phyloP scores from a whole-genome alignment of 2,888 invertebrate species.

The Eudasyphora cyanicolor region DNA sequence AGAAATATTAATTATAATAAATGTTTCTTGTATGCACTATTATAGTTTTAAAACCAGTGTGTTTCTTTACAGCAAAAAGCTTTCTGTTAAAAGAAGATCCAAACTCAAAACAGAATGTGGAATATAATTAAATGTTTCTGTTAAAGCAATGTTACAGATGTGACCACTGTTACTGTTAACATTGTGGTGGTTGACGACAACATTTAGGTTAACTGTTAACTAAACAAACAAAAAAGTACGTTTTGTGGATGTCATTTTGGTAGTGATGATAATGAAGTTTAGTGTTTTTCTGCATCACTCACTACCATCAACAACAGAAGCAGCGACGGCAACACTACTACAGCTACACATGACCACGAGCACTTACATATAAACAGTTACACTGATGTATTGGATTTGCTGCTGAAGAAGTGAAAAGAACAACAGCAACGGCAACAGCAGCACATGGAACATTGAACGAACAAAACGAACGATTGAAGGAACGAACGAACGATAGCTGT shows the following conservation, averaged over 20 bases:
- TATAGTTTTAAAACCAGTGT: slow-evolving; percentile 44
- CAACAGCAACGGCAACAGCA: background rate
- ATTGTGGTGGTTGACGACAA: background rate
- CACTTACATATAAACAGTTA: background rate
- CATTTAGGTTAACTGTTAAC: slow-evolving; percentile 25
- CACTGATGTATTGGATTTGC: background rate
- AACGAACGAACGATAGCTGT: background rate
- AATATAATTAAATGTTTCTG: slow-evolving; percentile 25
- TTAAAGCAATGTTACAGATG: slow-evolving; percentile 19
- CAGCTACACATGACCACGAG: background rate
- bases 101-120: slow-evolving; percentile 42
- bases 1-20: too few relatives aligned
- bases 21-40: background rate
- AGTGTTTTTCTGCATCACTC: background rate
- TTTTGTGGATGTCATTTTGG: background rate
- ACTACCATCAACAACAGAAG: background rate
- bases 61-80: slow-evolving; percentile 15
- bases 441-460: background rate
- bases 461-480: background rate
- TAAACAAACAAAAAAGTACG: slow-evolving; percentile 24
- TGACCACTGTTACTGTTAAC: background rate
- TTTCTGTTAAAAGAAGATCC: slow-evolving; percentile 35
- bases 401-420: slow-evolving; percentile 5
- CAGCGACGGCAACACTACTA: background rate
- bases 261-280: slow-evolving; percentile 26